These are phyloP conservation scores for Cladopsammia gracilis DNA, from an alignment of 64 coral and sea anemone species.

Conservation along the genomic window DNA sequence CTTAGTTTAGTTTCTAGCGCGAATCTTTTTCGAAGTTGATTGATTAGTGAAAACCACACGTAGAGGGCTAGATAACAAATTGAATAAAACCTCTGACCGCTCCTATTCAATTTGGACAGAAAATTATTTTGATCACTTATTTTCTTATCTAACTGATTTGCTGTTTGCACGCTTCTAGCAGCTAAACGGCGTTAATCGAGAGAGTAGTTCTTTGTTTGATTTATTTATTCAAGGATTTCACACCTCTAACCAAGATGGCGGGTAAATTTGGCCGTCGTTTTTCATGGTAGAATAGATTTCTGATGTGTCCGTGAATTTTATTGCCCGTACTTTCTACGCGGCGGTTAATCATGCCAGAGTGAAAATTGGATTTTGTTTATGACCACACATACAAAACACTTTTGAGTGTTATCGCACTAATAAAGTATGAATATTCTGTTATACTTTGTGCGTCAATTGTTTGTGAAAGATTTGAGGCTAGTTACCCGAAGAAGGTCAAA, in stretches of 20 bases:
- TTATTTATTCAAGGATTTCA: constrained; percentile 56
- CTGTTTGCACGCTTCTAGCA: constrained; percentile 38
- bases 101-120: constrained; percentile 45
- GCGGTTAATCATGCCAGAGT: constrained; percentile 42
- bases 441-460: constrained; percentile 27
- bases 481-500: constrained; percentile 42
- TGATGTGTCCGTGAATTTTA: background rate
- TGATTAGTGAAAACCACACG: background rate
- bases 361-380: constrained; percentile 53
- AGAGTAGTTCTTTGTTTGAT: constrained; percentile 19
- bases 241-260: constrained; percentile 53
- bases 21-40: constrained; percentile 15
- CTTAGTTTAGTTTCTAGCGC: background rate
- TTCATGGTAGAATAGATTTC: background rate
- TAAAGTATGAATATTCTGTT: constrained; percentile 65
- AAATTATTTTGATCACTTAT: constrained; percentile 86
- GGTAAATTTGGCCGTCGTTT: background rate
- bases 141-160: constrained; percentile 80
- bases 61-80: background rate
- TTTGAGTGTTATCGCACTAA: constrained; percentile 44
- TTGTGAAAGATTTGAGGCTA: constrained; percentile 24
- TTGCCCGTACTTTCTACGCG: background rate
- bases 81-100: constrained; percentile 38
- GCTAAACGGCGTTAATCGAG: constrained; percentile 18
- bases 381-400: background rate